Conservation (phyloP, 2,888 invertebrate genomes). For the Orthonevra nobilis region DNA sequence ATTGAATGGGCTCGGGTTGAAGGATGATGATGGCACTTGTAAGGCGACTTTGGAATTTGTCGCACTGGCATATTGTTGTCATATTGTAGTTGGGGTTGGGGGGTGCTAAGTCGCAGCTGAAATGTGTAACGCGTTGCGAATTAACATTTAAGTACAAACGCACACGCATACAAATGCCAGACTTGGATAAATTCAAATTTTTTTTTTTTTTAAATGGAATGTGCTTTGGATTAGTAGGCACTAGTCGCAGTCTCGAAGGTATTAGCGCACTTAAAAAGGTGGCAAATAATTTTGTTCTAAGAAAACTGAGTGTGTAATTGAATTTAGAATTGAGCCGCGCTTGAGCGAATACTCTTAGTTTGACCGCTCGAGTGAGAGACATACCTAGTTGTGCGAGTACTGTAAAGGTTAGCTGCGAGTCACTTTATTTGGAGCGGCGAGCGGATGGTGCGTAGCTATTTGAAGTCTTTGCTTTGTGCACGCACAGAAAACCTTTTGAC, state of each 20-base stretch:
- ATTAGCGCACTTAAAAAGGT: constrained; percentile 41
- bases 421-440: no score
- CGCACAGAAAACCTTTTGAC: no score
- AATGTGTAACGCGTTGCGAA: constrained; percentile 25
- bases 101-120: constrained; percentile 4
- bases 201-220: no score
- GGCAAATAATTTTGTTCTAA: not conserved
- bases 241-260: constrained; percentile 30
- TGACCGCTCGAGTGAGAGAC: constrained; percentile 1
- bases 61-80: constrained; percentile 53
- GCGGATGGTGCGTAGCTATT: no score
- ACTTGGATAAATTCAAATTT: no score
- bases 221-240: constrained; percentile 35
- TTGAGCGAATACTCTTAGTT: no score
- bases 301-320: not conserved
- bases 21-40: not conserved
- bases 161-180: no score
- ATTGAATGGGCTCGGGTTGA: constrained; percentile 29
- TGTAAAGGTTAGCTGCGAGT: no score
- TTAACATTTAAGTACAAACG: not conserved
- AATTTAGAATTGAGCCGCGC: not conserved
- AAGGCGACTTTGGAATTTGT: constrained; percentile 29
- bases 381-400: not conserved
- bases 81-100: no score
- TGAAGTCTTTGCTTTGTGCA: no score